phyloP scores from a whole-genome alignment of 2,797 vertebrate species.

The Clarias platycephalus region DNA sequence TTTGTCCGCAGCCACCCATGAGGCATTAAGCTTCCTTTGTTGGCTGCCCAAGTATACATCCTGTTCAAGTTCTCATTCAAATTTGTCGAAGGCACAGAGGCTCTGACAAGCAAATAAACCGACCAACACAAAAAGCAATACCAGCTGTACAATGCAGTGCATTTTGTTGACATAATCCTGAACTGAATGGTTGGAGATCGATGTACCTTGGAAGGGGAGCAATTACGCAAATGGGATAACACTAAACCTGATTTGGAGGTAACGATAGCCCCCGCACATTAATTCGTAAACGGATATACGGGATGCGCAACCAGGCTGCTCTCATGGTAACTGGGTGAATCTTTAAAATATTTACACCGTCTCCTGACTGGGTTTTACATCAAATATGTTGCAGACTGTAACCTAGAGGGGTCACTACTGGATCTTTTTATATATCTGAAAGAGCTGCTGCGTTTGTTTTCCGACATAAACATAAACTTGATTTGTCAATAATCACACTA shows the following conservation, averaged over 20 bases:
- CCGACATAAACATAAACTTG: neutral
- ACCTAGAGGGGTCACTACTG: neutral
- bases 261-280: conserved; percentile 68
- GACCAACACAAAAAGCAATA: neutral
- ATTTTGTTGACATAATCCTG: conserved; percentile 36
- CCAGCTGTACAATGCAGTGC: neutral
- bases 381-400: conserved; percentile 16
- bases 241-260: conserved; percentile 74
- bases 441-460: neutral
- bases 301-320: conserved; percentile 58
- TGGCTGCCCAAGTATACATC: conserved; percentile 19
- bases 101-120: neutral
- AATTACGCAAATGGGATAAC: conserved; percentile 79
- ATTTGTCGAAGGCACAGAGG: conserved; percentile 10
- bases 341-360: conserved; percentile 49
- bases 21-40: conserved; percentile 29
- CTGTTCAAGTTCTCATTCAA: conserved; percentile 31
- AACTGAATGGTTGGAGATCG: conserved; percentile 6
- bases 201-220: conserved; percentile 50
- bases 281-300: conserved; percentile 73
- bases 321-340: conserved; percentile 52
- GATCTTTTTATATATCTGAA: neutral
- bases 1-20: neutral
- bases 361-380: neutral
- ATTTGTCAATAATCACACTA: neutral